These are phyloP conservation scores for Hylyphantes graminicola DNA, from an alignment of 1,140 invertebrate species.

Conservation along the genomic window DNA sequence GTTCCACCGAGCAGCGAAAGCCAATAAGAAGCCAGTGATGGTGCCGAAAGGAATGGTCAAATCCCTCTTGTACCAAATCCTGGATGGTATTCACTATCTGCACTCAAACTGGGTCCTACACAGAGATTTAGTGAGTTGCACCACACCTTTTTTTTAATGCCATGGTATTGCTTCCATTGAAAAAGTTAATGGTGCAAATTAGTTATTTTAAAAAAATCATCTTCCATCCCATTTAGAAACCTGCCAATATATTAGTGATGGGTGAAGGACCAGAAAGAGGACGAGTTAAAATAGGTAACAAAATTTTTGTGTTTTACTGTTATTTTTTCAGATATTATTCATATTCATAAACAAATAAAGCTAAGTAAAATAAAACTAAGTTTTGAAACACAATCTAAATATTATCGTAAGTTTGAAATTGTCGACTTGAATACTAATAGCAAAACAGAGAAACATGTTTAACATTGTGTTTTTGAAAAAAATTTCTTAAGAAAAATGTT, in stretches of 20 bases:
- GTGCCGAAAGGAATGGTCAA: constrained; percentile 99
- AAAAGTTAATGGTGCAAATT: no score
- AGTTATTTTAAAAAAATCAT: no score
- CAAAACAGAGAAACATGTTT: no score
- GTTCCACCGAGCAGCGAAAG: constrained; percentile 97
- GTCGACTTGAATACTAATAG: no score
- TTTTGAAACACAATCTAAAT: no score
- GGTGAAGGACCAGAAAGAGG: constrained; percentile 97
- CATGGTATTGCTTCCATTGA: no score
- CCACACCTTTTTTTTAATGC: neutral
- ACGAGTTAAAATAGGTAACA: constrained; percentile 87
- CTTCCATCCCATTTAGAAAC: constrained; percentile 84
- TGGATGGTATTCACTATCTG: constrained; percentile 99
- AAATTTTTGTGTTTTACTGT: constrained; percentile 3
- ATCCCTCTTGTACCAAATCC: constrained; percentile 96
- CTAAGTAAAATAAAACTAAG: no score
- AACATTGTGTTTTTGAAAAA: no score
- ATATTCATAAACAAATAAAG: no score
- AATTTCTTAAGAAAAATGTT: neutral
- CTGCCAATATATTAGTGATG: constrained; percentile 99
- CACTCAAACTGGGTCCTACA: constrained; percentile 99
- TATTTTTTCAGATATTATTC: neutral
- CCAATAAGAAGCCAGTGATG: constrained; percentile 96
- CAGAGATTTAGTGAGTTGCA: constrained; percentile 86
- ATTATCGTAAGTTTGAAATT: no score